phyloP scores from a whole-genome alignment of 2,888 invertebrate species.

The Zele albiditarsus region DNA sequence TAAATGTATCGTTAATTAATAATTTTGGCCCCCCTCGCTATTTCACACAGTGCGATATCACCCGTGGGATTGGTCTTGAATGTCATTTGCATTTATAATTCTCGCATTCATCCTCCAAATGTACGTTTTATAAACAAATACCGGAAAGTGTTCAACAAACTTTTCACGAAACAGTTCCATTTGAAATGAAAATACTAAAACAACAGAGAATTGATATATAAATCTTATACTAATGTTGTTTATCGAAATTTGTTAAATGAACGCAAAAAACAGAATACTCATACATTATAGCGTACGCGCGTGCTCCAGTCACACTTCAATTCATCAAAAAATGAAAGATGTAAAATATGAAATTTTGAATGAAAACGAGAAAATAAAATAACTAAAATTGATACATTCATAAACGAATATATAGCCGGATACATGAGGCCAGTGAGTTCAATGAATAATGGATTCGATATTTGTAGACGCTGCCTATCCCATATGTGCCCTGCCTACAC shows the following conservation, averaged over 20 bases:
- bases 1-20: not conserved
- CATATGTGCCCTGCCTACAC: conserved; percentile 55
- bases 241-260: conserved; percentile 16
- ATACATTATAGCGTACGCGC: conserved; percentile 39
- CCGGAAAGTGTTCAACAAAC: conserved; percentile 58
- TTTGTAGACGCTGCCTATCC: conserved; percentile 61
- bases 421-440: conserved; percentile 25
- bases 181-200: conserved; percentile 18
- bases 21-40: not conserved
- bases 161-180: conserved; percentile 44
- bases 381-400: conserved; percentile 53
- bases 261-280: conserved; percentile 29
- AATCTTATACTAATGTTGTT: conserved; percentile 20
- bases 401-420: conserved; percentile 19
- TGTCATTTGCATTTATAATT: conserved; percentile 30
- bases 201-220: conserved; percentile 16
- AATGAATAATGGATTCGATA: conserved; percentile 66
- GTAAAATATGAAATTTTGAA: conserved; percentile 39
- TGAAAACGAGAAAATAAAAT: conserved; percentile 47
- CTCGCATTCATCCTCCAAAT: conserved; percentile 33
- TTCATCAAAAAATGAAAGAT: conserved; percentile 46
- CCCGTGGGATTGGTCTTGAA: not conserved
- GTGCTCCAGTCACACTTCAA: conserved; percentile 60
- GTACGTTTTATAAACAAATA: conserved; percentile 43
- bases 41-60: not conserved